phyloP scores from a whole-genome alignment of 2,113 vertebrate genomes.

The Antennarius striatus region DNA sequence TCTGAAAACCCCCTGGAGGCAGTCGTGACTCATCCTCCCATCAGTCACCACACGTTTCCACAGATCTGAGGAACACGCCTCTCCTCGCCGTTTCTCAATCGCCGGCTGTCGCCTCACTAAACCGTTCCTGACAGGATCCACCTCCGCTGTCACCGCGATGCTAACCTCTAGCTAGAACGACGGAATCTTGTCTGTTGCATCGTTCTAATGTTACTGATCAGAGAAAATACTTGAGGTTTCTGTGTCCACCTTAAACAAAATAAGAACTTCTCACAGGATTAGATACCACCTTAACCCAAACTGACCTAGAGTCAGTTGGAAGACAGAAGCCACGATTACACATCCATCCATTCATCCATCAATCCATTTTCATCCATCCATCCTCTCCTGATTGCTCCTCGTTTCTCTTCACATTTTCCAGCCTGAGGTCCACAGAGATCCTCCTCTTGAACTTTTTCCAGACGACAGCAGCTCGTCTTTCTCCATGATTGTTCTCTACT shows the following conservation, averaged over 20 bases:
- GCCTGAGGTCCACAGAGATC: conserved; percentile 31
- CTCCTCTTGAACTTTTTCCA: neutral
- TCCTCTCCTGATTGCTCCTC: conserved; percentile 19
- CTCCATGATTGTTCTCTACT: too few relatives aligned
- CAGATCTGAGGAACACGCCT: conserved; percentile 43
- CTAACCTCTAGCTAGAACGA: too few relatives aligned
- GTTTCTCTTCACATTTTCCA: conserved; percentile 2
- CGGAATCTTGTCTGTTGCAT: too few relatives aligned
- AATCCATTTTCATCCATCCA: neutral
- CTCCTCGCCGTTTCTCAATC: neutral
- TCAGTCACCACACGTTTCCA: conserved; percentile 15
- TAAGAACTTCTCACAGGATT: too few relatives aligned
- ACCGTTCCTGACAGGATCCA: neutral
- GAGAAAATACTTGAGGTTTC: too few relatives aligned
- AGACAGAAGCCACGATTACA: too few relatives aligned
- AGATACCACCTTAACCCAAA: too few relatives aligned
- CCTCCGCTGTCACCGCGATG: too few relatives aligned
- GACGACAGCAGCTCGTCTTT: neutral
- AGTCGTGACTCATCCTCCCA: conserved; percentile 11
- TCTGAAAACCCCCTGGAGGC: conserved; percentile 12
- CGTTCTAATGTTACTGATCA: too few relatives aligned
- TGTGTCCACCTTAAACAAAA: too few relatives aligned
- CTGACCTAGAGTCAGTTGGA: too few relatives aligned
- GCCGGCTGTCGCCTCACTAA: neutral
- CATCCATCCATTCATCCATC: too few relatives aligned